phyloP scores from a whole-genome alignment of 2,113 vertebrate genomes.

The Zonotrichia leucophrys region DNA sequence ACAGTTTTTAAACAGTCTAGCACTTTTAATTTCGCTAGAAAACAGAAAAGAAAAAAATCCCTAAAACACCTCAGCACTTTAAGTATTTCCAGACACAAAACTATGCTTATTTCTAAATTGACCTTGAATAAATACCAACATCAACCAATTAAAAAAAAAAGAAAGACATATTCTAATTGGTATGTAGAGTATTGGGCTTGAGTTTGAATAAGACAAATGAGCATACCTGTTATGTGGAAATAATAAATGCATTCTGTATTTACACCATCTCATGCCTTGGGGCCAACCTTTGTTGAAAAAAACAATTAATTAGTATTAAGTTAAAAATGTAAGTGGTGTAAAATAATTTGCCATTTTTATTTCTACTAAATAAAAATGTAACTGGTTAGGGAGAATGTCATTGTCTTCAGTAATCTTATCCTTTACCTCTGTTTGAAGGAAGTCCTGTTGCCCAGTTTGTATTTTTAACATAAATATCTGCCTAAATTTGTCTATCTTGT shows the following conservation, averaged over 20 bases:
- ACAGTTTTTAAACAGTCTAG: background rate
- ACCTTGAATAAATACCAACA: background rate
- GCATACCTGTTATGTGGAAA: background rate
- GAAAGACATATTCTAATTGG: background rate
- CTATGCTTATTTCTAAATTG: background rate
- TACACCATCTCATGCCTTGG: background rate
- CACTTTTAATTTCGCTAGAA: background rate
- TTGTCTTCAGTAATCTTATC: background rate
- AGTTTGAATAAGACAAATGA: background rate
- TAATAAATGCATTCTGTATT: background rate
- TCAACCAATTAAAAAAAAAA: background rate
- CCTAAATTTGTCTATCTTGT: background rate
- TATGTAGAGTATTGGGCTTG: background rate
- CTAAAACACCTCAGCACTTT: background rate
- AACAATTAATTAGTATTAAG: background rate
- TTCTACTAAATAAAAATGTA: background rate
- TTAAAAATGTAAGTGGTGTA: background rate
- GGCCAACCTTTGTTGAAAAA: background rate
- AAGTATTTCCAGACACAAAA: background rate
- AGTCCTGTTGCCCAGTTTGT: background rate
- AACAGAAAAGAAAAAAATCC: background rate
- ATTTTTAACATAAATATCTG: background rate
- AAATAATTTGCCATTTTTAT: background rate
- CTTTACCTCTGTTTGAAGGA: background rate
- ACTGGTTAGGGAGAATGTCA: accelerated